These are phyloP conservation scores for Poecilia velifera DNA, from an alignment of 2,797 vertebrate species.

Conservation along the genomic window DNA sequence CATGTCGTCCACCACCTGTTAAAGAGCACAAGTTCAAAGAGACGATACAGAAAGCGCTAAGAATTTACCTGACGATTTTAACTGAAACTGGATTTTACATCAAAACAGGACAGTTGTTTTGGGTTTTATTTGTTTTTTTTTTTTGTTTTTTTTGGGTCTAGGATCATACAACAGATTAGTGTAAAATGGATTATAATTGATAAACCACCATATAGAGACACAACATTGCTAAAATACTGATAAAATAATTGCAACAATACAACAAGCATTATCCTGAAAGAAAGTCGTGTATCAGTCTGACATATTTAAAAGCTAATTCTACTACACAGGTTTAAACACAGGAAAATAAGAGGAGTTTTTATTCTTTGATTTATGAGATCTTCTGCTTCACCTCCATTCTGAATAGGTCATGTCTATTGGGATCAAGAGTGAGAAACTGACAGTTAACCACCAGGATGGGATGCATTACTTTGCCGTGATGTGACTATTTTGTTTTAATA, in stretches of 20 bases:
- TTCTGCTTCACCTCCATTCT: background rate
- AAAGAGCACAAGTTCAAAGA: constrained; percentile 26
- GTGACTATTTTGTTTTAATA: background rate
- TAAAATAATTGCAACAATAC: background rate
- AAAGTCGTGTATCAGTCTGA: background rate
- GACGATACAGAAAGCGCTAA: too few species aligned
- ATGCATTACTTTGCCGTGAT: background rate
- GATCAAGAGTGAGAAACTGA: background rate
- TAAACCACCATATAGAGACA: background rate
- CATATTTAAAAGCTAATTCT: background rate
- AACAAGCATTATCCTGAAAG: background rate
- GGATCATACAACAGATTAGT: background rate
- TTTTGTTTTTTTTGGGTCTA: background rate
- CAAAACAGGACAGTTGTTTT: background rate
- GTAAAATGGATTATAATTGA: background rate
- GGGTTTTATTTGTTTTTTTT: too few species aligned
- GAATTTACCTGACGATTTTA: background rate
- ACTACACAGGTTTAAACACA: background rate
- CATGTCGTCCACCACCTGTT: constrained; percentile 90
- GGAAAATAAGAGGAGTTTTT: background rate
- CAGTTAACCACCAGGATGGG: background rate
- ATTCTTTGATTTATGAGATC: background rate
- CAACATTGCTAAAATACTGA: constrained; percentile 6
- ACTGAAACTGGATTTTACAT: background rate
- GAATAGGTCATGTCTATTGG: background rate